Conservation (phyloP, 2,113 vertebrate genomes). For the Gnathonemus longibarbis region DNA sequence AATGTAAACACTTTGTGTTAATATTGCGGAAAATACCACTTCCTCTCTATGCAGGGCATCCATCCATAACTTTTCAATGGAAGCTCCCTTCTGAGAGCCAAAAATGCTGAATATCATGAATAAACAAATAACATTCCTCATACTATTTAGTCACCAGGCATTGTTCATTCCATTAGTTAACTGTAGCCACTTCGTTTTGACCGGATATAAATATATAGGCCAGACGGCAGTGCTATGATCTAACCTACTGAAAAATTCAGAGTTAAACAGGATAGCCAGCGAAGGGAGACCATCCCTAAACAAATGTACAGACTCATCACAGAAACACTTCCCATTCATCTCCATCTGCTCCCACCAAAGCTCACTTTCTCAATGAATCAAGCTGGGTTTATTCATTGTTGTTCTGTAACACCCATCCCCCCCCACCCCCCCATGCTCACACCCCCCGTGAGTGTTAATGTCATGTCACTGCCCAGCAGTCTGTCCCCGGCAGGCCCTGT, state of each 20-base stretch:
- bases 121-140: neutral
- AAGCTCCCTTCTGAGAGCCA: neutral
- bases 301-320: neutral
- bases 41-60: neutral
- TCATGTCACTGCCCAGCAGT: constrained; percentile 9
- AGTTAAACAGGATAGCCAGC: neutral
- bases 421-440: neutral
- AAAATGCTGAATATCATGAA: neutral
- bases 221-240: neutral
- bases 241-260: neutral
- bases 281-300: neutral
- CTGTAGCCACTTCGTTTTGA: neutral
- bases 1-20: neutral
- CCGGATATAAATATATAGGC: neutral
- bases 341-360: neutral
- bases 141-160: neutral
- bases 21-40: neutral
- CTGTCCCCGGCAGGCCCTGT: neutral
- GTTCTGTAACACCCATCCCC: neutral
- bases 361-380: constrained; percentile 15
- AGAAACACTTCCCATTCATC: neutral
- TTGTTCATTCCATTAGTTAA: neutral
- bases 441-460: neutral
- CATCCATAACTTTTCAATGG: neutral
- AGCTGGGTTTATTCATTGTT: constrained; percentile 11